phyloP scores from a whole-genome alignment of 2,797 vertebrate species.

The Oryzias dopingdopingensis region DNA sequence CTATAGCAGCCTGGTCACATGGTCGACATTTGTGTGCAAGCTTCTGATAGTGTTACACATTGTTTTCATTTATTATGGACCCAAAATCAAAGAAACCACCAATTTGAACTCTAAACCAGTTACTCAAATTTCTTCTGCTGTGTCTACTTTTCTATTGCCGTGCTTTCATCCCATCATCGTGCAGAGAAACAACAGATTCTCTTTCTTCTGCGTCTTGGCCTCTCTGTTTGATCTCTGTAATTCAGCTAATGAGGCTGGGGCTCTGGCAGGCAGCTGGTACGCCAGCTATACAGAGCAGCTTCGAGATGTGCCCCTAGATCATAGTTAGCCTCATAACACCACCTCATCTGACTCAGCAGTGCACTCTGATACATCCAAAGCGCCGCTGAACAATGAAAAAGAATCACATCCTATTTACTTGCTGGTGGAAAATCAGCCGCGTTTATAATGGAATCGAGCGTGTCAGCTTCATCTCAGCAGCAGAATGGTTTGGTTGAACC shows the following conservation, averaged over 20 bases:
- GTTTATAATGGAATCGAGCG: conserved; percentile 55
- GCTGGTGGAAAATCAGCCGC: conserved; percentile 54
- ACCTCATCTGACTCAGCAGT: conserved; percentile 72
- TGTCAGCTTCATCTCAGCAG: conserved; percentile 47
- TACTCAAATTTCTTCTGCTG: conserved; percentile 69
- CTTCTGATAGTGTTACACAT: conserved; percentile 60
- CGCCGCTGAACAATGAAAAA: conserved; percentile 44
- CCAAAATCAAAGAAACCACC: conserved; percentile 69
- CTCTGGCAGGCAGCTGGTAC: conserved; percentile 76
- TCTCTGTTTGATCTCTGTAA: conserved; percentile 78
- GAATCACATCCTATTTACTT: conserved; percentile 58
- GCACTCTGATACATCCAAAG: conserved; percentile 47
- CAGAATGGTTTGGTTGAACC: conserved; percentile 33
- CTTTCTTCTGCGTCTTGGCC: conserved; percentile 71
- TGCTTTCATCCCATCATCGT: conserved; percentile 73
- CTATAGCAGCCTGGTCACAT: conserved; percentile 45
- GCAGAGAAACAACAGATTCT: conserved; percentile 63
- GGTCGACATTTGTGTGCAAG: conserved; percentile 52
- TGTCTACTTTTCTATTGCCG: conserved; percentile 56
- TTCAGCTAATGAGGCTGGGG: conserved; percentile 78
- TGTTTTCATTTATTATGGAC: conserved; percentile 69
- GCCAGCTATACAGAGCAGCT: conserved; percentile 63
- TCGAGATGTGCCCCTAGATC: conserved; percentile 62
- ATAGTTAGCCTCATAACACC: conserved; percentile 53
- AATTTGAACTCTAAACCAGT: conserved; percentile 61